These are phyloP conservation scores for Zosterops hypoxanthus DNA, from an alignment of 2,113 vertebrate species.

Conservation along the genomic window DNA sequence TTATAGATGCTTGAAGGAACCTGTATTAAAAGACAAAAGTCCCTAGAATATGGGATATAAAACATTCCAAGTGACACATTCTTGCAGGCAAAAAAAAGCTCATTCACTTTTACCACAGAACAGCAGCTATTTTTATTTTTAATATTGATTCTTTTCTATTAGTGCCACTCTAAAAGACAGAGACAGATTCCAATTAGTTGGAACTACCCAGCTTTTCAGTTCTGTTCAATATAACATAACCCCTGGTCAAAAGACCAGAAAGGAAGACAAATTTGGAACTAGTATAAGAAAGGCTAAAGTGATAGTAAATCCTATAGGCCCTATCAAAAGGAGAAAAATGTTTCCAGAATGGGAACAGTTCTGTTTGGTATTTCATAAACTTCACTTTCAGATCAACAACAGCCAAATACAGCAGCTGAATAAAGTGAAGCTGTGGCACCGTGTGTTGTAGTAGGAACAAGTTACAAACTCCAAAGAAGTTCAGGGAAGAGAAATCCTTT, in stretches of 20 bases:
- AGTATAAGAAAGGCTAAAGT: not conserved
- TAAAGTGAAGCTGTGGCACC: not conserved
- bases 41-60: not conserved
- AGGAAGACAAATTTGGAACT: not conserved
- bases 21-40: slow-evolving; percentile 68
- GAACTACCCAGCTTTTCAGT: not conserved
- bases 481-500: not conserved
- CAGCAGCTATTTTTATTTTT: not conserved
- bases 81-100: not conserved
- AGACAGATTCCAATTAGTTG: not conserved
- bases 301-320: not conserved
- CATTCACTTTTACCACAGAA: not conserved
- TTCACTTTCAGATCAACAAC: not conserved
- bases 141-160: slow-evolving; percentile 27
- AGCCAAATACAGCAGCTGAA: not conserved
- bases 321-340: not conserved
- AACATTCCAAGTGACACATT: not conserved
- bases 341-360: not conserved
- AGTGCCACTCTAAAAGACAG: not conserved
- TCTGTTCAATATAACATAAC: not conserved
- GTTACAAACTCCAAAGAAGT: not conserved
- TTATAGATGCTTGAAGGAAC: slow-evolving; percentile 82
- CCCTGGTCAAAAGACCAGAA: not conserved
- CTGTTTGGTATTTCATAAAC: not conserved
- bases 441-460: not conserved